phyloP scores from a whole-genome alignment of 2,888 invertebrate genomes.

The Cheilosia vulpina region DNA sequence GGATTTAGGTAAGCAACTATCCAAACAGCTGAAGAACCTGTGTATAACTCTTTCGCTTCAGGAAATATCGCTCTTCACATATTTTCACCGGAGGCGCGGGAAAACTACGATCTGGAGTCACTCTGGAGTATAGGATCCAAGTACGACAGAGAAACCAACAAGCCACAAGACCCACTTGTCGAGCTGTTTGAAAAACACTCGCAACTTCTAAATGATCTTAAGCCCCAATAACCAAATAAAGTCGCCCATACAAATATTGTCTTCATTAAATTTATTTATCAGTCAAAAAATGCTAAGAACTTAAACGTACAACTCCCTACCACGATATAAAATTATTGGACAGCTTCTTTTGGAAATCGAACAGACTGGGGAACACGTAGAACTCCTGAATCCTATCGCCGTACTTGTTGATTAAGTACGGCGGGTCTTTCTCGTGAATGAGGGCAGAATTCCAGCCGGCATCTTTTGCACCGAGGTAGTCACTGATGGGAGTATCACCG shows the following conservation, averaged over 20 bases:
- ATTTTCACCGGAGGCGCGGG: slow-evolving; percentile 89
- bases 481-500: slow-evolving; percentile 90
- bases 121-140: slow-evolving; percentile 94
- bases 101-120: slow-evolving; percentile 93
- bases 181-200: slow-evolving; percentile 89
- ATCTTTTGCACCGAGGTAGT: slow-evolving; percentile 90
- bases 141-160: slow-evolving; percentile 89
- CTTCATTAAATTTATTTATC: slow-evolving; percentile 55
- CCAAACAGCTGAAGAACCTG: background rate
- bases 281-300: slow-evolving; percentile 53
- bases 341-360: slow-evolving; percentile 84
- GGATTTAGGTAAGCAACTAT: slow-evolving; percentile 89
- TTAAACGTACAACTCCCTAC: slow-evolving; percentile 76
- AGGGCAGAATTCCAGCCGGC: slow-evolving; percentile 90
- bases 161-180: slow-evolving; percentile 85
- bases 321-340: slow-evolving; percentile 80
- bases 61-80: slow-evolving; percentile 97
- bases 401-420: slow-evolving; percentile 82
- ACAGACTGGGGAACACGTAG: slow-evolving; percentile 84
- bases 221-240: slow-evolving; percentile 65
- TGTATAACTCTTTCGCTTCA: slow-evolving; percentile 82
- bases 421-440: slow-evolving; percentile 82
- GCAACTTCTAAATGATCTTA: slow-evolving; percentile 83
- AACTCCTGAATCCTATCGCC: slow-evolving; percentile 82
- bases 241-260: background rate